Evolutionary conservation across 2,113 vertebrate genomes (phyloP).

Genomic region (Lonchura striata): DNA sequence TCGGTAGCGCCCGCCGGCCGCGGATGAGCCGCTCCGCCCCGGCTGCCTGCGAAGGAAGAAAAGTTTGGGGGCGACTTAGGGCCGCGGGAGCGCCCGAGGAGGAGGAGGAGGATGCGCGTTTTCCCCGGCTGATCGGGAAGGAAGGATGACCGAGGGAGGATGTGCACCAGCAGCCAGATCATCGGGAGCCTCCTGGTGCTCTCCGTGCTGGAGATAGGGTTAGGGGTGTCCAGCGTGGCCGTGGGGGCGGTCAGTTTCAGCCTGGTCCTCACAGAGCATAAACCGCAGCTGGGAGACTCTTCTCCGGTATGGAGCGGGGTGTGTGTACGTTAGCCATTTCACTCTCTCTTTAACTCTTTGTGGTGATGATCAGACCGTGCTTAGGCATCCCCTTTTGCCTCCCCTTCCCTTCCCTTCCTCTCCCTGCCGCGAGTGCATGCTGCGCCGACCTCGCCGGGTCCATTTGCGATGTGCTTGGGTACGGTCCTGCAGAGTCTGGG

Average conservation of each 20-base stretch:
- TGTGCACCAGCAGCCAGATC: slow-evolving; percentile 98
- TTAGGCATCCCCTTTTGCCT: neutral
- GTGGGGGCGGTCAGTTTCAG: slow-evolving; percentile 94
- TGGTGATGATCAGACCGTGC: slow-evolving; percentile 57
- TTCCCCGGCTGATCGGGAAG: slow-evolving; percentile 75
- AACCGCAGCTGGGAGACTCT: slow-evolving; percentile 94
- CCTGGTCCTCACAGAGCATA: slow-evolving; percentile 83
- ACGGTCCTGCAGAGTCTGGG: neutral
- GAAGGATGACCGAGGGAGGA: slow-evolving; percentile 91
- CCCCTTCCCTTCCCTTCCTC: neutral
- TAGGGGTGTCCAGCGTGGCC: slow-evolving; percentile 96
- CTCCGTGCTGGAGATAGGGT: slow-evolving; percentile 95
- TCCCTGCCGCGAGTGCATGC: slow-evolving; percentile 11
- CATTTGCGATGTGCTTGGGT: slow-evolving; percentile 15
- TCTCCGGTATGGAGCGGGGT: slow-evolving; percentile 99
- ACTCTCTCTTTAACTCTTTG: slow-evolving; percentile 82
- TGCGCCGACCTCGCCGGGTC: neutral
- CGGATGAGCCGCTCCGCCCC: slow-evolving; percentile 17
- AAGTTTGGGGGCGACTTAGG: slow-evolving; percentile 66
- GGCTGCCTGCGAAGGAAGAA: slow-evolving; percentile 63
- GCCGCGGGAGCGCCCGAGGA: neutral
- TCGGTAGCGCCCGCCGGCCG: neutral
- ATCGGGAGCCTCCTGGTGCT: slow-evolving; percentile 96
- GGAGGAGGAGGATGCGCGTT: slow-evolving; percentile 52
- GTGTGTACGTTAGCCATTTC: slow-evolving; percentile 93